Conservation (phyloP, 2,888 invertebrate genomes). For the Dryomyza anilis region DNA sequence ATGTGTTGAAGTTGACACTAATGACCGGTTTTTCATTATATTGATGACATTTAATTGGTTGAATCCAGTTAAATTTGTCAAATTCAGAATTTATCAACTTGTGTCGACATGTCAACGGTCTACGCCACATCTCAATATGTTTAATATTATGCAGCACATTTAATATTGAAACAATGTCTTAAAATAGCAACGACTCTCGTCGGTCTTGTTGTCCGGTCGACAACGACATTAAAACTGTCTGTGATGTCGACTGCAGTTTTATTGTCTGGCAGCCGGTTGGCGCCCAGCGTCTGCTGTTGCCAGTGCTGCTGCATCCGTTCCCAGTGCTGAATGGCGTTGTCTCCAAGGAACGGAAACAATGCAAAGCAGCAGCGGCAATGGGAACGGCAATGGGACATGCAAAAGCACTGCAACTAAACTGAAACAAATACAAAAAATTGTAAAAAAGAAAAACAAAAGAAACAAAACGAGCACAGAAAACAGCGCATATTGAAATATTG, state of each 20-base stretch:
- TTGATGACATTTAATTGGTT: too few species aligned
- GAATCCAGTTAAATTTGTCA: too few species aligned
- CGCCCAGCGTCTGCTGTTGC: slow-evolving; percentile 5
- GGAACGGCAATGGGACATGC: too few species aligned
- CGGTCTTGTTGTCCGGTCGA: background rate
- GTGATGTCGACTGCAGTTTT: slow-evolving; percentile 7
- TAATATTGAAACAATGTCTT: too few species aligned
- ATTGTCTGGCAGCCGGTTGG: slow-evolving; percentile 19
- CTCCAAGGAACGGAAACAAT: slow-evolving; percentile 13
- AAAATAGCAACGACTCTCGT: too few species aligned
- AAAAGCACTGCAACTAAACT: background rate
- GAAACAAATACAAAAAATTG: slow-evolving; percentile 12
- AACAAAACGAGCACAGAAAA: background rate
- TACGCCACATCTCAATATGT: too few species aligned
- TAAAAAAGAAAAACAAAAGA: slow-evolving; percentile 1
- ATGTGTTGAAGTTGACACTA: too few species aligned
- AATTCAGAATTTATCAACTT: too few species aligned
- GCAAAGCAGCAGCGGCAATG: too few species aligned
- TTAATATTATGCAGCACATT: too few species aligned
- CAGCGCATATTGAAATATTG: background rate
- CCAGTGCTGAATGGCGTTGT: background rate
- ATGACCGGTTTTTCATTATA: too few species aligned
- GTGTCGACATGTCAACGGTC: too few species aligned
- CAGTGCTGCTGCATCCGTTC: background rate
- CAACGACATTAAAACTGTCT: slow-evolving; percentile 5